Conservation (phyloP, 2,797 vertebrate genomes). For the Lateolabrax maculatus region DNA sequence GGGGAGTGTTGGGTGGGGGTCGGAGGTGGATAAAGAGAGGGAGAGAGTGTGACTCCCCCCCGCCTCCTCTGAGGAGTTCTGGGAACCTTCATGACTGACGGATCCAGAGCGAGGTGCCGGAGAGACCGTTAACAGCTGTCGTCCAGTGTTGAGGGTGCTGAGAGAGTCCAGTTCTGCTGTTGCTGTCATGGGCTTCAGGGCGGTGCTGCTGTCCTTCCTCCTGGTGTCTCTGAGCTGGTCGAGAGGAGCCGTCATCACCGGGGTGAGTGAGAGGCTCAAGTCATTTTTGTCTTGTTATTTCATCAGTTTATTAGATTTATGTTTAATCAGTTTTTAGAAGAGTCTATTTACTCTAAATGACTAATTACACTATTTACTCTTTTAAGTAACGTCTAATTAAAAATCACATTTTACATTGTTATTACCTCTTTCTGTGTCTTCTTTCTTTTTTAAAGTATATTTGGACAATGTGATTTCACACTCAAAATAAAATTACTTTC, state of each 20-base stretch:
- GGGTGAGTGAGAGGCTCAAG: conserved; percentile 85
- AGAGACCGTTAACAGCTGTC: conserved; percentile 42
- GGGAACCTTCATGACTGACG: conserved; percentile 62
- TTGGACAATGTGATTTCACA: not conserved
- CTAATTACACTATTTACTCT: not conserved
- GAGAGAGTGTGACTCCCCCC: conserved; percentile 53
- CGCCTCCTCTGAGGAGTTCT: conserved; percentile 60
- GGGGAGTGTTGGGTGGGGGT: conserved; percentile 42
- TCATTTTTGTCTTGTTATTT: not conserved
- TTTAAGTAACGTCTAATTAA: not conserved
- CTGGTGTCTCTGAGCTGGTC: conserved; percentile 85
- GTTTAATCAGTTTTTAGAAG: not conserved
- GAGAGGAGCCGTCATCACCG: conserved; percentile 91
- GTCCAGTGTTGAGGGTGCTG: conserved; percentile 35
- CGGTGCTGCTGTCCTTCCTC: conserved; percentile 81
- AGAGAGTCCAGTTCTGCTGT: conserved; percentile 61
- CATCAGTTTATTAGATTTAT: not conserved
- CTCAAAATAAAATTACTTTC: not conserved
- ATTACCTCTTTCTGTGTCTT: not conserved
- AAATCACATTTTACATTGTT: not conserved
- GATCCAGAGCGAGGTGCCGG: conserved; percentile 43
- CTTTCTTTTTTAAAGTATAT: not conserved
- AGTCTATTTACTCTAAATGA: not conserved
- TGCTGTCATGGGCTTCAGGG: conserved; percentile 83
- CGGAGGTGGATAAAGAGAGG: conserved; percentile 76